Conservation (phyloP, 2,888 invertebrate species). For the Ryuthela nishihirai region DNA sequence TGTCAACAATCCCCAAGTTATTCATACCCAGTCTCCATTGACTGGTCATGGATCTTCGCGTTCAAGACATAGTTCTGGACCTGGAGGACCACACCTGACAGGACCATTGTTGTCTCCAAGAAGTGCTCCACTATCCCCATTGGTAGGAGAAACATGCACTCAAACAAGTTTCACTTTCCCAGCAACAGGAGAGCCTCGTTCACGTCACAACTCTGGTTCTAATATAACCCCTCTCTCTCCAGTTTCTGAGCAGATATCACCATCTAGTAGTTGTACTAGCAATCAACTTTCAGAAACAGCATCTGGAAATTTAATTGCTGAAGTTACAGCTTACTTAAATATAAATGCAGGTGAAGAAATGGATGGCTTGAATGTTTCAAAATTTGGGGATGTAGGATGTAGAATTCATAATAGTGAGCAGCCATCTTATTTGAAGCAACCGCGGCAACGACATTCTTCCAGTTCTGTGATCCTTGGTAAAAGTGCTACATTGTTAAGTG, state of each 20-base stretch:
- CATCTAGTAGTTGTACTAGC: slow-evolving; percentile 41
- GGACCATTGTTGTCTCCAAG: slow-evolving; percentile 19
- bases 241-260: slow-evolving; percentile 43
- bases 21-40: slow-evolving; percentile 7
- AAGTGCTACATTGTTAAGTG: slow-evolving; percentile 4
- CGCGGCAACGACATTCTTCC: slow-evolving; percentile 31
- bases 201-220: slow-evolving; percentile 42
- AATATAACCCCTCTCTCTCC: slow-evolving; percentile 45
- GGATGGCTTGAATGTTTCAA: background rate
- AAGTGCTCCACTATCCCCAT: slow-evolving; percentile 41
- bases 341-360: background rate
- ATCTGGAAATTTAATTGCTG: slow-evolving; percentile 8
- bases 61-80: slow-evolving; percentile 45
- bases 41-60: slow-evolving; percentile 29
- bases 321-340: slow-evolving; percentile 1
- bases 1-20: slow-evolving; percentile 23
- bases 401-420: slow-evolving; percentile 21
- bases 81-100: slow-evolving; percentile 32
- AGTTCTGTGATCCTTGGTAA: slow-evolving; percentile 31
- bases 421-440: slow-evolving; percentile 20
- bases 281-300: slow-evolving; percentile 32
- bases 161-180: slow-evolving; percentile 33
- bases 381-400: slow-evolving; percentile 16
- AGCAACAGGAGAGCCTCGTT: slow-evolving; percentile 31
- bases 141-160: slow-evolving; percentile 30